Conservation (phyloP, 2,113 vertebrate genomes). For the Ophthalmolycus amberensis region DNA sequence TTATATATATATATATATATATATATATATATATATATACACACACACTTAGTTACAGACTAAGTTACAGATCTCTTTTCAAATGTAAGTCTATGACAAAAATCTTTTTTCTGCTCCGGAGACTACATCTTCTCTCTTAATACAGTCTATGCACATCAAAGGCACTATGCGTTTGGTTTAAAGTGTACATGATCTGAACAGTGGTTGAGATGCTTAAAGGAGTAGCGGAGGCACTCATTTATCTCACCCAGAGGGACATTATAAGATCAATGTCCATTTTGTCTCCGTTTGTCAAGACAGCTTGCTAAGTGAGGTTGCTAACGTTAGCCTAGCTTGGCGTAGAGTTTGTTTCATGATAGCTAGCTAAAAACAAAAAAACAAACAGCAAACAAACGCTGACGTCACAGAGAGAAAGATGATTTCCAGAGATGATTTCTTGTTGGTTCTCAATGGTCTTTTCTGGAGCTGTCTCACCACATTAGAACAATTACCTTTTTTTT, state of each 20-base stretch:
- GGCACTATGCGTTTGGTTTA: background rate
- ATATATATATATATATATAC: too few relatives aligned
- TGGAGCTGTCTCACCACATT: conserved; percentile 19
- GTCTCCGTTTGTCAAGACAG: background rate
- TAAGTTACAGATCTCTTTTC: too few relatives aligned
- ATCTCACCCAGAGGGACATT: background rate
- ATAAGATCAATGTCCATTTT: background rate
- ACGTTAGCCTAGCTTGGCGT: background rate
- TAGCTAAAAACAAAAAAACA: background rate
- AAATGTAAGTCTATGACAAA: too few relatives aligned
- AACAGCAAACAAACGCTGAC: background rate
- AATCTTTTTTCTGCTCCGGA: too few relatives aligned
- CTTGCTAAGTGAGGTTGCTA: background rate
- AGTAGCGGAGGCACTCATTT: too few relatives aligned
- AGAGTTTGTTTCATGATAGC: background rate
- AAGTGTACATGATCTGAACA: too few relatives aligned
- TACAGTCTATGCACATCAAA: background rate
- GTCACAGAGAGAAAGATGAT: conserved; percentile 16
- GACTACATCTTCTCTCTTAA: too few relatives aligned
- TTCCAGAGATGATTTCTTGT: conserved; percentile 6
- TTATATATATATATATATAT: too few relatives aligned
- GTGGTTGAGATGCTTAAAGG: too few relatives aligned
- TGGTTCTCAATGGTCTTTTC: conserved; percentile 14
- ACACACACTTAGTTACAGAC: too few relatives aligned
- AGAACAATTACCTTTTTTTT: conserved; percentile 2